phyloP scores from a whole-genome alignment of 64 coral and sea anemone genomes.

The Pocillopora damicornis region DNA sequence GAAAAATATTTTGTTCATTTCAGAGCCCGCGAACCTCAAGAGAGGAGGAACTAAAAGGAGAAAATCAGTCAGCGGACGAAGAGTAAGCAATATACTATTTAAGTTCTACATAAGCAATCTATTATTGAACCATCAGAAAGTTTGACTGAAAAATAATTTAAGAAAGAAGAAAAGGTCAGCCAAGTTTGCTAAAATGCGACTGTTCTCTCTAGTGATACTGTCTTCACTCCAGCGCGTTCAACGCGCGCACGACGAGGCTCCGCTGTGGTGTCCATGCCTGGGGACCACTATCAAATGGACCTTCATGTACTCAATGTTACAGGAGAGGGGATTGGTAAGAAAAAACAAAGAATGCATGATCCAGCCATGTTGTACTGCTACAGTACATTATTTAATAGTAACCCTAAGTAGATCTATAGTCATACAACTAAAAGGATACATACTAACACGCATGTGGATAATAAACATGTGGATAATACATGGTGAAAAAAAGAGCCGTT shows the following conservation, averaged over 20 bases:
- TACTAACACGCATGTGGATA: too few species aligned
- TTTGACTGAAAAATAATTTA: too few species aligned
- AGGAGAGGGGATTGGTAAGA: constrained; percentile 51
- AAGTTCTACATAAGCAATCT: too few species aligned
- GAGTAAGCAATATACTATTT: not conserved
- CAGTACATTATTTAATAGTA: not conserved
- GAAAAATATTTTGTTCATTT: not conserved
- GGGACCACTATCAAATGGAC: constrained; percentile 89
- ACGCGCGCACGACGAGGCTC: constrained; percentile 62
- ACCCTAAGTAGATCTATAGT: too few species aligned
- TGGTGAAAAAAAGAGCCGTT: too few species aligned
- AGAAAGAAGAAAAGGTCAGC: too few species aligned
- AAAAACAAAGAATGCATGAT: too few species aligned
- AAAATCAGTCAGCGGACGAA: not conserved
- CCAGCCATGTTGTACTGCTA: not conserved
- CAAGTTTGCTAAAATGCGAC: not conserved
- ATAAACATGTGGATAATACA: too few species aligned
- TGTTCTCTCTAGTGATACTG: not conserved
- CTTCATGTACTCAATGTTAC: constrained; percentile 78
- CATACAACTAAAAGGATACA: too few species aligned
- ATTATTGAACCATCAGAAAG: too few species aligned
- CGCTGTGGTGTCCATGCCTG: constrained; percentile 84
- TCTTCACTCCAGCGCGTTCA: constrained; percentile 39
- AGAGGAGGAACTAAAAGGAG: not conserved
- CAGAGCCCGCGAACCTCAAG: not conserved